A percentile compares a stretch with the other conserved stretches of the same genome.
These are phyloP conservation scores for Acromyrmex echinatior DNA, from an alignment of 1,140 invertebrate species.

Conservation along the genomic window DNA sequence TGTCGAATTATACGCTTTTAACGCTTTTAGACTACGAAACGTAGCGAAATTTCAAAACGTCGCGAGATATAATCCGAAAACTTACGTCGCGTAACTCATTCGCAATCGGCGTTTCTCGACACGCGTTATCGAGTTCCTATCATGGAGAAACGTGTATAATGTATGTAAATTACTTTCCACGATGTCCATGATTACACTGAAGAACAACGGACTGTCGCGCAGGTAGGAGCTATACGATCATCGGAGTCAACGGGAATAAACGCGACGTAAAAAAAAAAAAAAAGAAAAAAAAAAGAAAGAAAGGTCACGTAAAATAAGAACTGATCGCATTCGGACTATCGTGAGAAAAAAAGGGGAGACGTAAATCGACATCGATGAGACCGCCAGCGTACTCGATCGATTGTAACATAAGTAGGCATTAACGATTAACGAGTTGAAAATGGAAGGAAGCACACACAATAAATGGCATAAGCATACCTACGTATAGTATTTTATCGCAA, in stretches of 20 bases:
- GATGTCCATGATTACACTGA: conserved; percentile 8
- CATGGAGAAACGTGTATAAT: neutral
- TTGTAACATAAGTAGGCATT: conserved; percentile 76
- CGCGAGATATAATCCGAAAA: neutral
- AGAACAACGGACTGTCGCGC: neutral
- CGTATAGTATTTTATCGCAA: conserved; percentile 78
- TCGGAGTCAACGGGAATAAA: neutral
- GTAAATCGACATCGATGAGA: conserved; percentile 42
- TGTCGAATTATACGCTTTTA: conserved; percentile 40
- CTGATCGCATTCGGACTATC: neutral
- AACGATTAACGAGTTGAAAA: conserved; percentile 70
- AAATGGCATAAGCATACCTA: conserved; percentile 72
- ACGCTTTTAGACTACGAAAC: neutral
- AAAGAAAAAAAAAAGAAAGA: neutral
- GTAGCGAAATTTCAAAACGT: neutral
- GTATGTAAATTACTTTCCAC: neutral
- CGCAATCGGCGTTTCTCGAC: neutral
- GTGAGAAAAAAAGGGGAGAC: conserved; percentile 15
- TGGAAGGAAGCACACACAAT: conserved; percentile 61
- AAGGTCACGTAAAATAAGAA: neutral
- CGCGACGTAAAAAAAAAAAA: neutral
- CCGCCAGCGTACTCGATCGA: conserved; percentile 80
- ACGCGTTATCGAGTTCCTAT: conserved; percentile 34
- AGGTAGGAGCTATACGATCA: neutral
- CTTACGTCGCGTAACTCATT: neutral